phyloP scores from a whole-genome alignment of 2,113 vertebrate species.

The Pontoporia blainvillei region DNA sequence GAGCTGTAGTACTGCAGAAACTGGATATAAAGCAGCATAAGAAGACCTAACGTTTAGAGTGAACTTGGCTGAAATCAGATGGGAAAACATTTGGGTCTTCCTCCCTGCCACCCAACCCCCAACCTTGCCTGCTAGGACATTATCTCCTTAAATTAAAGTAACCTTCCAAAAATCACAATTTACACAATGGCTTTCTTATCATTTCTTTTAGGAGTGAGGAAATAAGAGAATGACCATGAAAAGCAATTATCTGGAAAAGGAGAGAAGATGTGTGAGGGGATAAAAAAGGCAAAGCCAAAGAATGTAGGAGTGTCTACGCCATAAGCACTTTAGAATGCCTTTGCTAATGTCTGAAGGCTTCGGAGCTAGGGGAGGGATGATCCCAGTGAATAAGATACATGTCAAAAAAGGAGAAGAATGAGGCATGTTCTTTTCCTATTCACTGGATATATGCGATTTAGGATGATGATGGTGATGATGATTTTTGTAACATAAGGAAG shows the following conservation, averaged over 20 bases:
- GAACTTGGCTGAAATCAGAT: neutral
- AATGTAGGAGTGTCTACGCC: too few relatives aligned
- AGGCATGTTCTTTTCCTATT: neutral
- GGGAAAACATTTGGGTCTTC: neutral
- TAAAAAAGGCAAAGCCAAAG: neutral
- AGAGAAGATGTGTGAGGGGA: neutral
- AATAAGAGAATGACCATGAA: neutral
- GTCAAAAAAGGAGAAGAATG: neutral
- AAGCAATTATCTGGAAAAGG: neutral
- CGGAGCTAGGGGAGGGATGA: too few relatives aligned
- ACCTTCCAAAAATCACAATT: neutral
- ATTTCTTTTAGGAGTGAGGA: neutral
- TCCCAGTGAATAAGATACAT: neutral
- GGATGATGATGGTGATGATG: neutral
- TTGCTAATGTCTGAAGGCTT: neutral
- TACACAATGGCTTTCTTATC: neutral
- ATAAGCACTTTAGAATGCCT: neutral
- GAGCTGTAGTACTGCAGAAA: neutral
- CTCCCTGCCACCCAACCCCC: neutral
- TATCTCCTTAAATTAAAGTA: neutral
- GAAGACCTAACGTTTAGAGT: neutral
- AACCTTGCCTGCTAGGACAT: neutral
- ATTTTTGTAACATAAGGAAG: neutral
- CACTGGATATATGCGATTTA: neutral
- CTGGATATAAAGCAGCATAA: neutral